Evolutionary conservation across 2,797 vertebrate genomes (phyloP), one percentile per base, ranked within the genome.

Genomic region (Brachyalestes nurse): DNA sequence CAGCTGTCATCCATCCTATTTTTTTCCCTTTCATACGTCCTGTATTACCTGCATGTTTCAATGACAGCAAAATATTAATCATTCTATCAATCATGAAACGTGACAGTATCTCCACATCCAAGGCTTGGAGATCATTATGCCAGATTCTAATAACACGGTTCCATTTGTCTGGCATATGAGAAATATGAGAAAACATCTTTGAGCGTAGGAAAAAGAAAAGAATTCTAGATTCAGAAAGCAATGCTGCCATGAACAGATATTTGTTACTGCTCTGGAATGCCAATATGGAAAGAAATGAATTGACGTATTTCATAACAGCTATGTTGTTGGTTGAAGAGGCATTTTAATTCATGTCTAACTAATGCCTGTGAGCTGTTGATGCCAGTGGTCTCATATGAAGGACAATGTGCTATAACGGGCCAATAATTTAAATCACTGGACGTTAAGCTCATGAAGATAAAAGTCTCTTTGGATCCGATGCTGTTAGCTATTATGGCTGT

Each of bases 281-380:
- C 85, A 88, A 91, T 72, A 62, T 38, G 66, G 70, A 40, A 70
- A 76, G 83, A 80, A 83, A 1, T 51, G 82, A 81, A 89, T 85
- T 78, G n/a, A 42, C 8, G 81, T 78, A 85, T 88, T 90, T 83
- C 38, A 87, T 92, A 90, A 92, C 86, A 90, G 87, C 83, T 87
- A 82, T 69, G 73, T 86, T 89, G 88, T 85, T 86, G 88, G 92
- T 89, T 84, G 89, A 91, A 88, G 88, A 77, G 77, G 47, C 81
- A 79, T 88, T 87, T 89, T 92, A 93, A 92, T 92, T 84, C 84
- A 84, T 82, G 84, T 85, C 83, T 92, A 92, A 93, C 92, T 94
- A 91, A 93, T 88, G 84, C 86, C 88, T 90, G 86, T 83, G 84
- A 77, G 14, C 80, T 89, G 23, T 80, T 88, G 86, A 88, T 88